Base-by-base conservation (phyloP, 2,888 invertebrate genomes). In the Nebria brevicollis region DNA sequence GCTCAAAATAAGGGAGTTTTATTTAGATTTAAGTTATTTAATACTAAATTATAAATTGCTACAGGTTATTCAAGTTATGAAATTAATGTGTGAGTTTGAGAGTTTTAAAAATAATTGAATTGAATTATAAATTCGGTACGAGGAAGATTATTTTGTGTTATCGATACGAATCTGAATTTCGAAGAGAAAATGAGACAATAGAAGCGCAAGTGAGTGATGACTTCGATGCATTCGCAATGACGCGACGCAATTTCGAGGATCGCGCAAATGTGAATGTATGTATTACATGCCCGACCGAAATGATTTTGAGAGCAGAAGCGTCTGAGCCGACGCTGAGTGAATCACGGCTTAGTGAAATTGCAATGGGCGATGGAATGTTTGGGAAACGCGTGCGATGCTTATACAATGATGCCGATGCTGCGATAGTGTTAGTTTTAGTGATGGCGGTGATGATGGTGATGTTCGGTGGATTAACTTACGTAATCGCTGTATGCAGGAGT, bases 401-500 rank as follows among this genome's bases (percentile, higher is more conserved):
- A 54, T 54, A 54, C 54, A 54, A 54, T 54, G 54, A 54, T 13
- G 54, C 54, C 54, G 13, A 54, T 54, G 54, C 54, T 54, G 54
- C 54, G 8, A 54, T 54, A 54, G 54, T 54, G 54, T 54, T 54
- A 54, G 54, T 54, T 54, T 54, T 54, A 13, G 54, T 54, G 54
- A 54, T 54, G 54, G 54, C 13, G 54, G 54, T 13, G 54, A 54
- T 54, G 54, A 54, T 54, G 54, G 54, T 54, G 54, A 54, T 54
- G 54, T 54, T 54, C 54, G 54, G 54, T 54, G 54, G 54, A 54
- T 54, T 54, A 54, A 88, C 90, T 90, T 86, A 91, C 91, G 85
- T 90, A 90, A 87, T 91, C 90, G 20, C 90, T 88, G 76, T 88
- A 87, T 11, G 89, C 87, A 1, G 90, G 89, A 66, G 88, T 89